Evolutionary conservation across 2,888 invertebrate species (phyloP).

Genomic region (Lysandra coridon): DNA sequence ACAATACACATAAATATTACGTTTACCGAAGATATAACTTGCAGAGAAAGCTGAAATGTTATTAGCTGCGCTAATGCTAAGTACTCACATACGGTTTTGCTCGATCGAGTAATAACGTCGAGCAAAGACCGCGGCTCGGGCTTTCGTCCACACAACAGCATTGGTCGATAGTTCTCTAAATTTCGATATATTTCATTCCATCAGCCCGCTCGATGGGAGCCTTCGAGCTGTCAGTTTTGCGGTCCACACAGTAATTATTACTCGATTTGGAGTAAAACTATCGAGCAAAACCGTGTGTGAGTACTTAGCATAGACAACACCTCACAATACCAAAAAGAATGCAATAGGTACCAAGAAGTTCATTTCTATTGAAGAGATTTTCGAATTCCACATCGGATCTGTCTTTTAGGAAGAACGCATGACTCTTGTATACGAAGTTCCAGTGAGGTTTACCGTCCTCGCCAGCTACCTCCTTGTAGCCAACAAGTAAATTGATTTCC

Average conservation of each 20-base stretch:
- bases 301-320: not conserved
- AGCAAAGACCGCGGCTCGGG: no score
- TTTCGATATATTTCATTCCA: no score
- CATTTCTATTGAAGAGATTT: conserved; percentile 59
- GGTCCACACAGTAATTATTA: no score
- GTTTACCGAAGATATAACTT: not conserved
- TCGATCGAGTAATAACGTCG: no score
- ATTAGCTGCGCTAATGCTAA: not conserved
- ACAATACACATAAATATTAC: no score
- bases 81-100: no score
- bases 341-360: conserved; percentile 52
- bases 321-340: not conserved
- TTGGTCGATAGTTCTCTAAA: no score
- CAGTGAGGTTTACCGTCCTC: conserved; percentile 53
- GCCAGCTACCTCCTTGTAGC: conserved; percentile 45
- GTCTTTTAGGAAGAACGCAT: conserved; percentile 52
- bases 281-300: no score
- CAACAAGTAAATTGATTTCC: conserved; percentile 39
- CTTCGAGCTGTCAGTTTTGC: no score
- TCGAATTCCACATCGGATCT: conserved; percentile 53
- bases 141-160: no score
- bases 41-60: not conserved
- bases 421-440: conserved; percentile 50
- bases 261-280: no score
- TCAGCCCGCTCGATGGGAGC: no score